Evolutionary conservation across 2,797 vertebrate genomes (phyloP), one percentile per base, ranked within the genome.

Genomic region (Chrosomus eos): DNA sequence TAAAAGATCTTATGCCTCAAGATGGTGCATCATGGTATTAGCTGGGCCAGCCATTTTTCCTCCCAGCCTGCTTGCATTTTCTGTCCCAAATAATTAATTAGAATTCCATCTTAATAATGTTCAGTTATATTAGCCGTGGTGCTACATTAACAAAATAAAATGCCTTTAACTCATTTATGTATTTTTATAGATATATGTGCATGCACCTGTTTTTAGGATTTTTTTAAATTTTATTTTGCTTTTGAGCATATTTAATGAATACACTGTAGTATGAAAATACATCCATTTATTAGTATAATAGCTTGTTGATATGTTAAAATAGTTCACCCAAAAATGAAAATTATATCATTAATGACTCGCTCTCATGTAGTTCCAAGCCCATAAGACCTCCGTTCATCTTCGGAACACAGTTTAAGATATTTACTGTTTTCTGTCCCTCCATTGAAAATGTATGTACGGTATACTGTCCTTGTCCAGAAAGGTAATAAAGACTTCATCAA

Each of bases 1-100:
- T 98, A 98, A 98, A 97, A 97, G 96, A 98, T 99, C 97, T 98
- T 98, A 97, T 96, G 96, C 95, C 95, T 96, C 95, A 97, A 97
- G 97, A 99, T 97, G 96, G 96, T 96, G 94, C 96, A 97, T 97
- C 95, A 95, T 93, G 93, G 96, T 95, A 97, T 98, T 96, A 97
- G 96, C 92, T 90, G 91, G 87, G 93, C 95, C 95, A 95, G 94
- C 95, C 94, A 93, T 95, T 96, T 95, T 92, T 87, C 89, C 92
- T 91, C 89, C 75, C 90, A 89, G 89, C 75, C 36, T 83, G 80
- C 74, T 86, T 88, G 31, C 84, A 51, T 89, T 89, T 87, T 86
- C 88, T 85, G 71, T 67, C 55, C 95, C 91, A 96, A 97, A 96
- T 96, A 96, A 97, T 97, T 95, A 96, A 96, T 96, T 64, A 95